Percentiles rank a stretch among this genome's conserved stretches.
These are phyloP conservation scores for Petromus typicus DNA, from an alignment of 2,113 vertebrate species.

Conservation along the genomic window DNA sequence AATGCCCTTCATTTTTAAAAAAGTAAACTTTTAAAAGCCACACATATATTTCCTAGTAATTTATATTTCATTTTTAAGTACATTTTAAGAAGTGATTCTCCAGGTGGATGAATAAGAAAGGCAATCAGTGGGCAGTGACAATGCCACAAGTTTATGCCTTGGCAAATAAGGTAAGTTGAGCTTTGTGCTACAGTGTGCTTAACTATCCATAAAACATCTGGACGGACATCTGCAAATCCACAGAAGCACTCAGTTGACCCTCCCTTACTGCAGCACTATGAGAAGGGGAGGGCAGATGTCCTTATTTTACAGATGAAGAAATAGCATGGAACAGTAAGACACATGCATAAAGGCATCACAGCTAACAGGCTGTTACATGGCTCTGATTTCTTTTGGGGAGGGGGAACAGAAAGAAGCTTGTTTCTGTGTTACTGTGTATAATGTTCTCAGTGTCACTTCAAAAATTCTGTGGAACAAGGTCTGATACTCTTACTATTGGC, in stretches of 20 bases:
- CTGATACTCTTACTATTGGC: not conserved
- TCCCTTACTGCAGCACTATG: constrained; percentile 3
- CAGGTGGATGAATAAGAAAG: constrained; percentile 20
- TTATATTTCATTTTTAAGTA: not conserved
- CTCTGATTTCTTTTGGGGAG: not conserved
- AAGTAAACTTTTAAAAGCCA: constrained; percentile 18
- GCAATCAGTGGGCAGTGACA: not conserved
- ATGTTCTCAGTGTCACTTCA: not conserved
- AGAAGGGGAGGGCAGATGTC: not conserved
- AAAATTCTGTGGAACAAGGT: not conserved
- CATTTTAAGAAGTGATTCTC: not conserved
- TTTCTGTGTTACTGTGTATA: not conserved
- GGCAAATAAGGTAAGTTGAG: not conserved
- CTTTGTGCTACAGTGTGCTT: not conserved
- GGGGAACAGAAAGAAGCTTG: not conserved
- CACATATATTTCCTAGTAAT: not conserved
- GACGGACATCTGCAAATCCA: constrained; percentile 46
- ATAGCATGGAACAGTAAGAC: not conserved
- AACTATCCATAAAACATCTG: constrained; percentile 57
- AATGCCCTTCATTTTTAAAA: constrained; percentile 34
- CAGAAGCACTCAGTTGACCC: constrained; percentile 6
- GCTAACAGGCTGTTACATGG: not conserved
- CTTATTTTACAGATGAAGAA: constrained; percentile 42
- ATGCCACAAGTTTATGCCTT: not conserved
- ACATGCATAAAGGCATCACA: not conserved